Conservation (phyloP, 1,140 invertebrate species). For the Lerema accius region DNA sequence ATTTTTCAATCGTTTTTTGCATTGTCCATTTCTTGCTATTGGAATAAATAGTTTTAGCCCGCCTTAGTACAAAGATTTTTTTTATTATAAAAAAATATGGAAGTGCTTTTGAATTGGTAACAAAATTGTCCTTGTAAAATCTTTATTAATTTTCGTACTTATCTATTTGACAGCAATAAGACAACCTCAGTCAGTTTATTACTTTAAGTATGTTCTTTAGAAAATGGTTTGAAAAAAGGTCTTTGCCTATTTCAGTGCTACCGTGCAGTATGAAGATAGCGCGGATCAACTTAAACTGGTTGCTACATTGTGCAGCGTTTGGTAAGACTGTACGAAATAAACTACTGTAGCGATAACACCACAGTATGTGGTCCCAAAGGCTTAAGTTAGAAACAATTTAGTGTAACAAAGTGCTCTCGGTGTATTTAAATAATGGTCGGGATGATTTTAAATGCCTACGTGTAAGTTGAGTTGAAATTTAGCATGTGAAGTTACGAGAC, state of each 20-base stretch:
- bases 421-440: conserved; percentile 11
- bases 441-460: neutral
- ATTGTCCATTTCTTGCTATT: no score
- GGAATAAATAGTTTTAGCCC: no score
- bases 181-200: no score
- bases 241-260: conserved; percentile 14
- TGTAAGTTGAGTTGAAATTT: neutral
- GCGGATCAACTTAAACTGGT: conserved; percentile 40
- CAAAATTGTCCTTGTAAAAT: no score
- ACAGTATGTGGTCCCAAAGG: conserved; percentile 48
- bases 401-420: conserved; percentile 24
- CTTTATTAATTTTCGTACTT: no score
- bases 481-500: neutral
- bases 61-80: no score
- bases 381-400: conserved; percentile 18
- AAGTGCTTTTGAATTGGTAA: no score
- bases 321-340: conserved; percentile 64
- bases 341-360: conserved; percentile 58
- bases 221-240: no score
- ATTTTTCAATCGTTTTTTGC: no score
- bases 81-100: no score
- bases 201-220: no score
- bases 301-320: conserved; percentile 47
- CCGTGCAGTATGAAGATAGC: conserved; percentile 5
- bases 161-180: no score